A percentile compares a stretch with the other conserved stretches of the same genome.
These are phyloP conservation scores for Subacronicta megacephala DNA, from an alignment of 2,888 invertebrate species.

Conservation along the genomic window DNA sequence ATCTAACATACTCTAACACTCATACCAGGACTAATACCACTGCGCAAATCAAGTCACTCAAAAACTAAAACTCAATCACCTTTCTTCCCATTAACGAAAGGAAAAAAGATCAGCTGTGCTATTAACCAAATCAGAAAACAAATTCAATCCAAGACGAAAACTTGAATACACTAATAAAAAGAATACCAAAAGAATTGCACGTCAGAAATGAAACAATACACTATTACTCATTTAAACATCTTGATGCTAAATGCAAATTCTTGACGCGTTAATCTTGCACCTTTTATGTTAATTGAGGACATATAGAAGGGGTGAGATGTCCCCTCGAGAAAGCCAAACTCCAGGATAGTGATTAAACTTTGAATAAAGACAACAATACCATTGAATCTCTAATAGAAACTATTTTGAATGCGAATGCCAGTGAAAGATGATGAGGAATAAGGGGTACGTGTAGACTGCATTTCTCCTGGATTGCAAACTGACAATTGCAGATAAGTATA, in stretches of 20 bases:
- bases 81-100: too few species aligned
- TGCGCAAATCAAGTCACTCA: too few species aligned
- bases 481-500: too few species aligned
- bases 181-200: conserved; percentile 17
- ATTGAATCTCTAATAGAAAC: conserved; percentile 23
- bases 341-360: conserved; percentile 45
- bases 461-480: too few species aligned
- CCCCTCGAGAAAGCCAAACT: conserved; percentile 32
- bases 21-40: too few species aligned
- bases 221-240: conserved; percentile 47
- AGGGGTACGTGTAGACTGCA: too few species aligned
- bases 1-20: too few species aligned
- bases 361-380: conserved; percentile 35
- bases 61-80: too few species aligned
- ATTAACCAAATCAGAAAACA: not conserved
- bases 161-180: conserved; percentile 6
- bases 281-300: conserved; percentile 52
- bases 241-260: conserved; percentile 49
- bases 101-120: too few species aligned
- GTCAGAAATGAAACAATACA: conserved; percentile 32
- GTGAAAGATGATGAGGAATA: conserved; percentile 22
- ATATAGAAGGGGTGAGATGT: conserved; percentile 33
- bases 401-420: conserved; percentile 30
- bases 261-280: conserved; percentile 49
- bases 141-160: not conserved